phyloP scores from a whole-genome alignment of 1,140 invertebrate species.

The Lordiphosa stackelbergi region DNA sequence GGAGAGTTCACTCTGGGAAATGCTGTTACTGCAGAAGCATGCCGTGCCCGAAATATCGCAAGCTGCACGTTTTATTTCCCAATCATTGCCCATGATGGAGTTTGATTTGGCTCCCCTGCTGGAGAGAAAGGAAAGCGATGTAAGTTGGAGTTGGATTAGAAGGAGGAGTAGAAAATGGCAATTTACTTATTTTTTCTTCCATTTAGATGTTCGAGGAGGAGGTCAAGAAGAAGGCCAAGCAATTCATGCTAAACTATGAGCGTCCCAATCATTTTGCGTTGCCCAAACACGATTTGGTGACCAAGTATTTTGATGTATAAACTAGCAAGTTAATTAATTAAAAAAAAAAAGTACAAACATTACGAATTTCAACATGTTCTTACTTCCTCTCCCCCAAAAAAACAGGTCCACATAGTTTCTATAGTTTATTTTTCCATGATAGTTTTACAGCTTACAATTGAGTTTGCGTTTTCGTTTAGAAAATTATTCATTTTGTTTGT shows the following conservation, averaged over 20 bases:
- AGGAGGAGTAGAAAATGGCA: not conserved
- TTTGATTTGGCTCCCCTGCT: conserved; percentile 82
- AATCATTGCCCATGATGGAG: conserved; percentile 83
- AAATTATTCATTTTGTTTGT: conserved; percentile 24
- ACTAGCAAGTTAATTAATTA: not conserved
- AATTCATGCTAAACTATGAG: conserved; percentile 82
- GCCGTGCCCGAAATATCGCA: conserved; percentile 84
- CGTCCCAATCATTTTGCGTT: conserved; percentile 75
- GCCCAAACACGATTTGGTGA: conserved; percentile 40
- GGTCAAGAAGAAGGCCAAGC: conserved; percentile 80
- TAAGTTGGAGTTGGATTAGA: conserved; percentile 54
- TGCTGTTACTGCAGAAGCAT: conserved; percentile 86
- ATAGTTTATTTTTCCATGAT: conserved; percentile 57
- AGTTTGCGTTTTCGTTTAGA: conserved; percentile 12
- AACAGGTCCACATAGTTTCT: conserved; percentile 49
- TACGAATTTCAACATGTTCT: not conserved
- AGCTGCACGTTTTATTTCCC: conserved; percentile 83
- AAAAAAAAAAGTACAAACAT: not conserved
- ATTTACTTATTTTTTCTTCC: conserved; percentile 28
- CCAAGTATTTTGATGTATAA: conserved; percentile 48
- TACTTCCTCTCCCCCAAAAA: no score
- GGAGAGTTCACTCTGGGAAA: conserved; percentile 94
- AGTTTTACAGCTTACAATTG: conserved; percentile 53
- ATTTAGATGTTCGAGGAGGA: conserved; percentile 82
- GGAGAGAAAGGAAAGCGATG: conserved; percentile 80